Percentiles rank a stretch among this genome's conserved stretches.
Evolutionary conservation across 1,140 invertebrate genomes (phyloP).

Genomic region (Polypedilum vanderplanki): DNA sequence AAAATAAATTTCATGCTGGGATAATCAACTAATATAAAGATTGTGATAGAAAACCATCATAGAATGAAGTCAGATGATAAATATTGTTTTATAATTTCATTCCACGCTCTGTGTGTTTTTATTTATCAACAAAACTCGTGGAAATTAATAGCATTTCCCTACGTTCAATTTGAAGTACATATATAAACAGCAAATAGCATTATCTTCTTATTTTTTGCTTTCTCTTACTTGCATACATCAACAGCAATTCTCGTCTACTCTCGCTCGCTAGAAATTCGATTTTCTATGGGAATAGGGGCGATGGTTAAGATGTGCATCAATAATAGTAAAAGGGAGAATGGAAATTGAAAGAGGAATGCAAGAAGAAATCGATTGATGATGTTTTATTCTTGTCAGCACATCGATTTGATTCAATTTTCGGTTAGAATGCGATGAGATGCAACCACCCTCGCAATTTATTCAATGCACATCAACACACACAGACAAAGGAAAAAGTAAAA

Average conservation of each 20-base stretch:
- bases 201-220: conserved; percentile 1
- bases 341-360: conserved; percentile 7
- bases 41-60: neutral
- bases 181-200: neutral
- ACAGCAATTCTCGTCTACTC: neutral
- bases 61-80: neutral
- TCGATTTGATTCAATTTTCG: conserved; percentile 20
- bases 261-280: neutral
- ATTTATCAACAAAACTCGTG: neutral
- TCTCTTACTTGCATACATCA: neutral
- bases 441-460: neutral
- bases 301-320: neutral
- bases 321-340: neutral
- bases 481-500: too few relatives aligned
- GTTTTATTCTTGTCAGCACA: neutral
- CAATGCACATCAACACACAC: neutral
- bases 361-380: conserved; percentile 25
- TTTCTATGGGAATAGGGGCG: neutral
- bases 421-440: too few relatives aligned
- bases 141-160: conserved; percentile 7
- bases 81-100: neutral
- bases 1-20: too few relatives aligned
- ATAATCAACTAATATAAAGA: too few relatives aligned
- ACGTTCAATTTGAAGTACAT: too few relatives aligned
- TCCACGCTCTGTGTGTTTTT: neutral